Conservation (phyloP, 1,140 invertebrate species). For the Nephotettix cincticeps region DNA sequence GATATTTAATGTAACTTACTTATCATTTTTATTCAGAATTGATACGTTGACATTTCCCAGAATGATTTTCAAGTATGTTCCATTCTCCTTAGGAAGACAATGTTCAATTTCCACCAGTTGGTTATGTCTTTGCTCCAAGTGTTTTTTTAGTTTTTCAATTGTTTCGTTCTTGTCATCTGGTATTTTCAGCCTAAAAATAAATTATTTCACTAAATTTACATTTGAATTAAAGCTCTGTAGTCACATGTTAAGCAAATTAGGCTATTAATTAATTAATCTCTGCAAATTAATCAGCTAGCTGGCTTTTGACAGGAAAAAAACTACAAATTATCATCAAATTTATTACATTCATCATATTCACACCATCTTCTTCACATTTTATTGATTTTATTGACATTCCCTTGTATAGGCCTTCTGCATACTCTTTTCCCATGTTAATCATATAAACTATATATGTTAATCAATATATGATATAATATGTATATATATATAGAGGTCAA, state of each 20-base stretch:
- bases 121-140: conserved; percentile 72
- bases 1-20: conserved; percentile 62
- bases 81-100: conserved; percentile 81
- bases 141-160: conserved; percentile 58
- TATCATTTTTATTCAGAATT: conserved; percentile 93
- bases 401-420: too few relatives aligned
- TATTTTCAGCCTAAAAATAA: conserved; percentile 28
- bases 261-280: neutral
- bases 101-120: conserved; percentile 84
- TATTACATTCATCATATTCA: too few relatives aligned
- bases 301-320: too few relatives aligned
- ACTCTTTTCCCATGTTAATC: too few relatives aligned
- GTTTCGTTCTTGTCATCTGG: conserved; percentile 31
- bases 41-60: conserved; percentile 96
- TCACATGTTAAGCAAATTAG: neutral
- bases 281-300: neutral
- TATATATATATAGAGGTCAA: too few relatives aligned
- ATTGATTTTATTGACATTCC: too few relatives aligned
- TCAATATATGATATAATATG: too few relatives aligned
- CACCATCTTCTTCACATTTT: too few relatives aligned
- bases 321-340: too few relatives aligned
- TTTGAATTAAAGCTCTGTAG: neutral
- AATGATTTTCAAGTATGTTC: conserved; percentile 90
- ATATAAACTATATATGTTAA: too few relatives aligned
- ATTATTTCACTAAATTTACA: neutral